Conservation (phyloP, 2,113 vertebrate species). For the Sula dactylatra region DNA sequence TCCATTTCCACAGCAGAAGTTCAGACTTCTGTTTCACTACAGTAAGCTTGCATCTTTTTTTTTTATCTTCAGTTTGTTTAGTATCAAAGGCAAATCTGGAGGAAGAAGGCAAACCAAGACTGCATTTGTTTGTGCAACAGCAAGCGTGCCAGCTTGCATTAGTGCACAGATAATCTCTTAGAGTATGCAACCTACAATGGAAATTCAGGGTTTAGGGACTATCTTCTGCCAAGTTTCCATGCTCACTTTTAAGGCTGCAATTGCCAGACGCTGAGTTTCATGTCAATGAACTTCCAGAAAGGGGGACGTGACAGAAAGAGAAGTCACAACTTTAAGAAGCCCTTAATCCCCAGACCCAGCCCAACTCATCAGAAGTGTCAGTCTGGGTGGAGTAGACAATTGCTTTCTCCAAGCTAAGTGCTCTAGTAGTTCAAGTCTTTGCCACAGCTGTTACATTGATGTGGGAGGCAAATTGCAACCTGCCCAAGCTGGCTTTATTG, state of each 20-base stretch:
- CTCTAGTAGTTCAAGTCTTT: neutral
- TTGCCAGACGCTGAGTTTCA: neutral
- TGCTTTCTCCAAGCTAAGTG: neutral
- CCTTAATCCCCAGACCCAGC: neutral
- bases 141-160: neutral
- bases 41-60: neutral
- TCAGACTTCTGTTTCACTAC: neutral
- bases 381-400: neutral
- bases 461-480: neutral
- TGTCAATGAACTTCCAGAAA: neutral
- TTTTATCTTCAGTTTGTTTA: neutral
- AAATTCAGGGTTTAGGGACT: neutral
- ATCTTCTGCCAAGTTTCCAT: neutral
- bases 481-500: neutral
- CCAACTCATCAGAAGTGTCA: neutral
- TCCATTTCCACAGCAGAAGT: neutral
- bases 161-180: neutral
- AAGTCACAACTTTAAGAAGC: neutral
- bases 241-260: neutral
- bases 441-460: neutral
- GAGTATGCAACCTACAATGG: neutral
- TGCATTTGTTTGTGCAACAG: neutral
- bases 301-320: neutral
- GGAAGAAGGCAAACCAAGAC: neutral
- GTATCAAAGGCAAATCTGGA: neutral